A percentile compares a stretch with the other conserved stretches of the same genome.
Conservation (phyloP, 2,797 vertebrate genomes). For the Clarias platycephalus region DNA sequence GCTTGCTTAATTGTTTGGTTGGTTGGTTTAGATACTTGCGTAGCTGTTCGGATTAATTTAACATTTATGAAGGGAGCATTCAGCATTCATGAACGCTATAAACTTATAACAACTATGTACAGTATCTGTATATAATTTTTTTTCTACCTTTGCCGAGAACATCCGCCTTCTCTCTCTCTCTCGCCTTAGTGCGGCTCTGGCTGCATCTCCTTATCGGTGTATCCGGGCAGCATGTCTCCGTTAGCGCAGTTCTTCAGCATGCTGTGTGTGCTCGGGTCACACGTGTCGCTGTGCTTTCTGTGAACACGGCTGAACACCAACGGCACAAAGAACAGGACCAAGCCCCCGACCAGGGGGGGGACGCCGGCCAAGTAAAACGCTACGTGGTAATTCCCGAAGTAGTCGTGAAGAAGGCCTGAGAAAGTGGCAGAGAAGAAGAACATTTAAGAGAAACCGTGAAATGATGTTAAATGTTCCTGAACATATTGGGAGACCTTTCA, state of each 20-base stretch:
- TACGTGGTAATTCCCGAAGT: constrained; percentile 83
- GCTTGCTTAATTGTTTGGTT: not conserved
- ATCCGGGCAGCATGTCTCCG: constrained; percentile 90
- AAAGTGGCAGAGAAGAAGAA: not conserved
- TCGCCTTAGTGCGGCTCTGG: constrained; percentile 57
- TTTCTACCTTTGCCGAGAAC: not conserved
- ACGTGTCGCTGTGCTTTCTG: constrained; percentile 67
- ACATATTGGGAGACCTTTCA: not conserved
- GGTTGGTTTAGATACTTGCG: not conserved
- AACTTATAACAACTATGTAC: not conserved
- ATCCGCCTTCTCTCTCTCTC: not conserved
- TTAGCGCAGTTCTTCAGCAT: constrained; percentile 87
- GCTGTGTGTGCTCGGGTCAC: constrained; percentile 83
- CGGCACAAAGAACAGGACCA: constrained; percentile 92
- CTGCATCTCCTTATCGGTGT: constrained; percentile 84
- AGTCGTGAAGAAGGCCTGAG: constrained; percentile 86
- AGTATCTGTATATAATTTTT: not conserved
- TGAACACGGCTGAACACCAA: constrained; percentile 81
- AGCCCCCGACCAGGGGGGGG: constrained; percentile 87
- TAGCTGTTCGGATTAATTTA: not conserved
- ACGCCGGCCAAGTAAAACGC: constrained; percentile 95
- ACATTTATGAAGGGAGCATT: not conserved
- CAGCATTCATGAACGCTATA: not conserved
- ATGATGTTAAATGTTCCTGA: not conserved
- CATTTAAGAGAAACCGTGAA: not conserved